phyloP scores from a whole-genome alignment of 1,140 invertebrate species.

The Proales similis region DNA sequence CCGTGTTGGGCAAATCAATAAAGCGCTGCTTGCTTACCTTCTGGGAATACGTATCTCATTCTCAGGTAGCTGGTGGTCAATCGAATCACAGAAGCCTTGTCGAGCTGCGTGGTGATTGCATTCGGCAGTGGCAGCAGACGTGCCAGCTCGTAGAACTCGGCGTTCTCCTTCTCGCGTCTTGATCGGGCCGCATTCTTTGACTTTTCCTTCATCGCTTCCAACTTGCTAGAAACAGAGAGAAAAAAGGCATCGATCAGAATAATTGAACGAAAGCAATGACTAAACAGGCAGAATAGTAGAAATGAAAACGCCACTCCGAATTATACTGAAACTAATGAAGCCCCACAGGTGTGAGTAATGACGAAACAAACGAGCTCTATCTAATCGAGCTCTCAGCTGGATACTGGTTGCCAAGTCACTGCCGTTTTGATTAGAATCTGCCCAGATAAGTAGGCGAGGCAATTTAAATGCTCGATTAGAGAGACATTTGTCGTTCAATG shows the following conservation, averaged over 20 bases:
- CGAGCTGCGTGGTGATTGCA: slow-evolving; percentile 91
- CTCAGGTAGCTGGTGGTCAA: slow-evolving; percentile 95
- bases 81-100: slow-evolving; percentile 96
- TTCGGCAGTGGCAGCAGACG: slow-evolving; percentile 91
- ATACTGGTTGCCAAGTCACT: too few relatives aligned
- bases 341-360: too few relatives aligned
- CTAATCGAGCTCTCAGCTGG: too few relatives aligned
- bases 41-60: slow-evolving; percentile 56
- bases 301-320: too few relatives aligned
- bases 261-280: too few relatives aligned
- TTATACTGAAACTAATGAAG: too few relatives aligned
- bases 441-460: too few relatives aligned
- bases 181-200: slow-evolving; percentile 88
- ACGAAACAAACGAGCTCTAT: slow-evolving; percentile 4
- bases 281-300: neutral
- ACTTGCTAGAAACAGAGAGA: slow-evolving; percentile 29
- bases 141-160: slow-evolving; percentile 94
- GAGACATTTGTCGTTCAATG: too few relatives aligned
- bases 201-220: slow-evolving; percentile 58
- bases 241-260: too few relatives aligned
- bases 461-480: too few relatives aligned
- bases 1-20: slow-evolving; percentile 18
- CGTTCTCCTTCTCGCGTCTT: slow-evolving; percentile 90
- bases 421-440: too few relatives aligned
- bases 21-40: slow-evolving; percentile 39